Evolutionary conservation across 1,140 invertebrate species (phyloP), one percentile per base, ranked within the genome.

Genomic region (Cataglyphis hispanica): DNA sequence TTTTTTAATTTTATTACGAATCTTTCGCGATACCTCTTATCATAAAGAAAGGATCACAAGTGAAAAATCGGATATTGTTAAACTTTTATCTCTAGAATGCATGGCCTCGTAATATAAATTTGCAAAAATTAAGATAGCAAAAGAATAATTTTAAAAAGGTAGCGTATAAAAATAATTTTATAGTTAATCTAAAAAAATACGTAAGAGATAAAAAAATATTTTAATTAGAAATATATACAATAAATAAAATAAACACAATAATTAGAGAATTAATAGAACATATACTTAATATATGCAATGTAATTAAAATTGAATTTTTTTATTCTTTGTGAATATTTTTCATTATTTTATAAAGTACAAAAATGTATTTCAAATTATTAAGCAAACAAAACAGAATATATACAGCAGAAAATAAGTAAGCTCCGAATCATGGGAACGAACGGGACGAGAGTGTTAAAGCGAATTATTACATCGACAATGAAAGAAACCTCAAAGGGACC

Each of bases 401-500:
- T 37, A 72, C 19, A 60, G 11, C 72, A 5, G n/a, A 37, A 19
- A 74, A 40, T 27, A 81, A 70, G 5, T 43, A 27, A 43, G 22
- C 64, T 25, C n/a, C 37, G 37, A 46, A 25, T 37, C 67, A 72
- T 83, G 78, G 78, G 78, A 83, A 83, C 53, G 25, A 27, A n/a
- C 37, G 50, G 25, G 25, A 58, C 50, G 19, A 22, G 50, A 37
- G 53, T 27, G 53, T 72, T 72, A 83, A 83, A 74, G 37, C 37
- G 27, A 74, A 83, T 83, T 72, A 83, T 83, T 60, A 1, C 37
- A 53, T 11, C 53, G 13, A 74, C 78, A 83, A 72, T 74, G 78
- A 72, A 60, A 61, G 78, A 72, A 72, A 83, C 66, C 78, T 83
- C 78, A 83, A 83, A 83, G 40, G 67, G 78, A 46, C 53, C 37